phyloP scores from a whole-genome alignment of 2,888 invertebrate genomes.

The Resseliella maxima region DNA sequence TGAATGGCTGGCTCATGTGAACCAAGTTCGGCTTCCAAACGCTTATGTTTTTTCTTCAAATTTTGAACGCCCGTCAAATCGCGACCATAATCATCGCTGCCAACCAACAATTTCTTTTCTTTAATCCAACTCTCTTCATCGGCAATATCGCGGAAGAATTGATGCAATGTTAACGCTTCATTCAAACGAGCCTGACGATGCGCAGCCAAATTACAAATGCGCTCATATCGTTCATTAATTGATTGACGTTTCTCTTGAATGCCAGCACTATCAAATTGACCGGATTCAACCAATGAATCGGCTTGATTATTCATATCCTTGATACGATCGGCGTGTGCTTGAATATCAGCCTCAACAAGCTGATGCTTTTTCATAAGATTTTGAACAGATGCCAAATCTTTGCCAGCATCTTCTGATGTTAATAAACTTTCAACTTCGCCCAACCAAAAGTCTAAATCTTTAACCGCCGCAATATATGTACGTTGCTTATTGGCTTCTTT shows the following conservation, averaged over 20 bases:
- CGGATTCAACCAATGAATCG: conserved; percentile 93
- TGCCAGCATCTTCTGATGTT: conserved; percentile 96
- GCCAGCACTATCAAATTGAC: conserved; percentile 96
- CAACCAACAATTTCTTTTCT: conserved; percentile 96
- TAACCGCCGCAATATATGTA: conserved; percentile 98
- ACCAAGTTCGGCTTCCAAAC: conserved; percentile 97
- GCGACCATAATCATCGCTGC: conserved; percentile 97
- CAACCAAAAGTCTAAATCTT: conserved; percentile 99
- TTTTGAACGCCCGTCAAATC: conserved; percentile 99
- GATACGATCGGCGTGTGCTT: conserved; percentile 95
- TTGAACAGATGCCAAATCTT: conserved; percentile 97
- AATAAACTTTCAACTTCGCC: conserved; percentile 97
- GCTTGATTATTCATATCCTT: conserved; percentile 96
- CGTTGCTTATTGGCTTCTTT: conserved; percentile 99
- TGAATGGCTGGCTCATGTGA: conserved; percentile 98
- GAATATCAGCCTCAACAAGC: conserved; percentile 97
- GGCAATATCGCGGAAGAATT: conserved; percentile 99
- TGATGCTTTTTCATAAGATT: conserved; percentile 99
- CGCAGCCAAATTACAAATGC: conserved; percentile 90
- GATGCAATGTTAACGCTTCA: conserved; percentile 97
- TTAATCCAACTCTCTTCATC: conserved; percentile 99
- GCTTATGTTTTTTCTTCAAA: conserved; percentile 97
- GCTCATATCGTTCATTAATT: conserved; percentile 96
- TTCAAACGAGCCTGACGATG: conserved; percentile 91
- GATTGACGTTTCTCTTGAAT: conserved; percentile 94